Base-by-base conservation (phyloP, 2,888 invertebrate species). In the Agrochola circellaris region DNA sequence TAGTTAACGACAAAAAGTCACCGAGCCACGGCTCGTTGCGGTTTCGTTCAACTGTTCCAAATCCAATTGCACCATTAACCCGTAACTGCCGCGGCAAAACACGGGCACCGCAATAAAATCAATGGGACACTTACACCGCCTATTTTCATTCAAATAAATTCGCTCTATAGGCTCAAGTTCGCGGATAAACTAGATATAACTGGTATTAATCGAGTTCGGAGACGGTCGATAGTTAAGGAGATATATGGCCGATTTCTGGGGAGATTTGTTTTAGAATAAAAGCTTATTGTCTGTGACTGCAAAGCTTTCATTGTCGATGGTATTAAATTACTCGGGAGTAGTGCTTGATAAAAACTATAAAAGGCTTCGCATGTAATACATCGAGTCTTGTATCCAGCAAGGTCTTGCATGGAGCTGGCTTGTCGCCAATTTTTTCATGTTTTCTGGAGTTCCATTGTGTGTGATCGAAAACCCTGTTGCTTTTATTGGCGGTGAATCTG, bases 51-150 rank as follows among this genome's bases (percentile, higher is more conserved):
- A 90, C 88, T 88, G 91, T 88, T 92, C 90, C 89, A 90, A 92
- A 93, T 92, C 90, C 91, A 92, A 94, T 93, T 91, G 93, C 88
- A 87, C 91, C 90, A 94, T 93, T 94, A 93, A 90, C 92, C 92
- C 87, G 89, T 90, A 92, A 92, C 90, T 89, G 91, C 90, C 89
- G 89, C 89, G 90, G 88, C 90, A 90, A 90, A 92, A 93, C 93
- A 93, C 91, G 89, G 90, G 86, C 90, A 87, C 90, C 90, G 90
- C 92, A 93, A 89, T 94, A 90, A 93, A 94, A 94, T 92, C 93
- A 93, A 93, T 93, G 92, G 93, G 90, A 93, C 91, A 92, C 91
- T 92, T 91, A 91, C 89, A 91, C 87, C 88, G 90, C 89, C 91
- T 90, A 88, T 92, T 91, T 90, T 90, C 91, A 92, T 93, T 91